Base-by-base conservation (phyloP, 2,888 invertebrate genomes). In the Lycocerus yunnanus region DNA sequence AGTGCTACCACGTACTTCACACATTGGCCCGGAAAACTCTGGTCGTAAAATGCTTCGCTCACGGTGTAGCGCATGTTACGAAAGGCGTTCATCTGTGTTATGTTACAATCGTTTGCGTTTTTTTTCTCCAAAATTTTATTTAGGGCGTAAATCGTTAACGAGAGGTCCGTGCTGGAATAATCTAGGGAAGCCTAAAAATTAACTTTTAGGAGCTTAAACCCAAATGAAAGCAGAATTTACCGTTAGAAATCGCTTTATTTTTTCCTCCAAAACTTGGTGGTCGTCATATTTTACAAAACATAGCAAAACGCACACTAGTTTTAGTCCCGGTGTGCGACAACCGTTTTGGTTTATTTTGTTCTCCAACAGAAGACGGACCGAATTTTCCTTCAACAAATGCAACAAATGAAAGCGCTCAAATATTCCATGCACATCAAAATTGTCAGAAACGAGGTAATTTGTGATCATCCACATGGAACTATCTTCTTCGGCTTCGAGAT, bases 111-210 rank as follows among this genome's bases (percentile, higher is more conserved):
- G 6, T 20, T 18, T 0, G 18, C 59, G 15, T 14, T 69, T 8
- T 69, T 75, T n/a, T 66, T 72, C 15, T 75, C 71, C 27, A 75
- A 21, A 15, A 72, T 69, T 58, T 69, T 75, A 9, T 58, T 75
- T 14, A 75, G 66, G 5, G 75, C 72, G 15, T 69, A 72, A 15
- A 75, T 14, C 16, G 68, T 65, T 14, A 75, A 69, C 60, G 27
- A 69, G 20, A 63, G 20, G 13, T 75, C 72, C 2, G 69, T 71
- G 11, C 58, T 60, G 10, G 72, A 60, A 20, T 66, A 43, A 21
- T 66, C 20, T 15, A 18, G 14, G 3, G 24, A 58, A 8, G 9
- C 61, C 70, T 71, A 70, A 27, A 71, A 74, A 27, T 68, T 2
- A 58, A 58, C 10, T 13, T 16, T 58, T 58, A 58, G 20, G 14